Percentiles rank a stretch among this genome's conserved stretches.
Evolutionary conservation across 2,888 invertebrate genomes (phyloP).

Genomic region (Pemphredon lugubris): DNA sequence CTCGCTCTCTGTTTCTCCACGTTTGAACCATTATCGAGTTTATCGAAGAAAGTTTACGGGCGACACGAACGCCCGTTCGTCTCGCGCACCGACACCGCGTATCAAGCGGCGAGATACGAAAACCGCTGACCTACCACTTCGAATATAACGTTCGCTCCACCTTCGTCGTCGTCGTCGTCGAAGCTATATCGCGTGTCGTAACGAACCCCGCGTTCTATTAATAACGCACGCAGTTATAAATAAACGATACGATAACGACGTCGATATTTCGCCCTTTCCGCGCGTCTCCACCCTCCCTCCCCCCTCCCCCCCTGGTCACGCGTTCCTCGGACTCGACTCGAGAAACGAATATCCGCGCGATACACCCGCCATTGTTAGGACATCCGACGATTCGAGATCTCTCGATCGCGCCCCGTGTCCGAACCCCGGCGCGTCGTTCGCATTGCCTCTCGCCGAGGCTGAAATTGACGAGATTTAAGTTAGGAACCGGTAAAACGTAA

Average conservation of each 20-base stretch:
- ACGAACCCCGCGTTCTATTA: constrained; percentile 35
- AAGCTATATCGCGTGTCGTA: constrained; percentile 27
- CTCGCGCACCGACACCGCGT: constrained; percentile 13
- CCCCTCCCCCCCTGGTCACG: too few relatives aligned
- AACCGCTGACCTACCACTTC: constrained; percentile 40
- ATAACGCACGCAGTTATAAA: constrained; percentile 41
- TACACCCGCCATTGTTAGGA: too few relatives aligned
- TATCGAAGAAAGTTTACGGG: neutral
- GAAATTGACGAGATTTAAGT: constrained; percentile 49
- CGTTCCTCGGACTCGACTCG: too few relatives aligned
- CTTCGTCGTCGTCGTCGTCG: constrained; percentile 17
- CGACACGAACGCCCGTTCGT: neutral
- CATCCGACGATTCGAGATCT: too few relatives aligned
- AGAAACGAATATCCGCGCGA: too few relatives aligned
- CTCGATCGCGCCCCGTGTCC: too few relatives aligned
- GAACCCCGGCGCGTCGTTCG: too few relatives aligned
- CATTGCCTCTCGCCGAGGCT: constrained; percentile 18
- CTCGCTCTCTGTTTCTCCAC: too few relatives aligned
- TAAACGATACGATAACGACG: constrained; percentile 40
- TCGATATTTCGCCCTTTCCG: too few relatives aligned
- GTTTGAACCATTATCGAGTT: neutral
- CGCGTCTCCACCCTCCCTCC: too few relatives aligned
- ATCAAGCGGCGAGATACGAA: constrained; percentile 47
- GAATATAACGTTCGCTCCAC: constrained; percentile 19
- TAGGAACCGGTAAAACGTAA: constrained; percentile 52